Percentiles rank a stretch among this genome's conserved stretches.
These are phyloP conservation scores for Ericerus pela DNA, from an alignment of 1,140 invertebrate genomes.

Conservation along the genomic window DNA sequence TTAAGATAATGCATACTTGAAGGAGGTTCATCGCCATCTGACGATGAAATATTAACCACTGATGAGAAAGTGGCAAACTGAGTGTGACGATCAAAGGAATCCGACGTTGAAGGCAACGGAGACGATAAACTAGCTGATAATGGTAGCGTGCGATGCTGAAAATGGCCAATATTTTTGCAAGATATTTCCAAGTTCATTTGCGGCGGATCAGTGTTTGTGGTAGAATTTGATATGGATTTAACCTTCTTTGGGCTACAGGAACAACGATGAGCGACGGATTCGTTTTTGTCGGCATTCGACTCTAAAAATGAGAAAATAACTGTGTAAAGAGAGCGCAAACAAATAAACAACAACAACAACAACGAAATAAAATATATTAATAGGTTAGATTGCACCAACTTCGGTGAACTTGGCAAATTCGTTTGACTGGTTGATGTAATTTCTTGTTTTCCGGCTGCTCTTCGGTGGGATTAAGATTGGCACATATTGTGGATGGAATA, in stretches of 20 bases:
- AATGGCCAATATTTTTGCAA: background rate
- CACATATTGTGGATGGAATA: background rate
- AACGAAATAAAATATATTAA: no score
- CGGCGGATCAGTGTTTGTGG: background rate
- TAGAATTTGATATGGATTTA: no score
- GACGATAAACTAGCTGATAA: constrained; percentile 4
- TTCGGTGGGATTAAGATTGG: background rate
- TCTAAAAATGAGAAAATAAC: no score
- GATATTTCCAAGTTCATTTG: background rate
- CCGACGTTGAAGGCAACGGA: background rate
- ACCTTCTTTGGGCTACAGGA: no score
- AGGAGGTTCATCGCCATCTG: background rate
- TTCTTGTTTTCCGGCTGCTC: no score
- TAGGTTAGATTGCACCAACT: no score
- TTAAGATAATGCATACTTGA: background rate
- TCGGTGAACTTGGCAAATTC: no score
- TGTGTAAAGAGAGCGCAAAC: no score
- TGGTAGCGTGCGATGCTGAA: background rate
- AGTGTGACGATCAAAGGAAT: background rate
- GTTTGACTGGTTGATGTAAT: no score
- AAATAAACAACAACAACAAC: no score
- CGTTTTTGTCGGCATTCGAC: no score
- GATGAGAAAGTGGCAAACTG: background rate
- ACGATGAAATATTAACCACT: background rate
- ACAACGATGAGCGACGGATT: no score